Conservation (phyloP, 2,888 invertebrate genomes). For the Scaptomyza caliginosa region DNA sequence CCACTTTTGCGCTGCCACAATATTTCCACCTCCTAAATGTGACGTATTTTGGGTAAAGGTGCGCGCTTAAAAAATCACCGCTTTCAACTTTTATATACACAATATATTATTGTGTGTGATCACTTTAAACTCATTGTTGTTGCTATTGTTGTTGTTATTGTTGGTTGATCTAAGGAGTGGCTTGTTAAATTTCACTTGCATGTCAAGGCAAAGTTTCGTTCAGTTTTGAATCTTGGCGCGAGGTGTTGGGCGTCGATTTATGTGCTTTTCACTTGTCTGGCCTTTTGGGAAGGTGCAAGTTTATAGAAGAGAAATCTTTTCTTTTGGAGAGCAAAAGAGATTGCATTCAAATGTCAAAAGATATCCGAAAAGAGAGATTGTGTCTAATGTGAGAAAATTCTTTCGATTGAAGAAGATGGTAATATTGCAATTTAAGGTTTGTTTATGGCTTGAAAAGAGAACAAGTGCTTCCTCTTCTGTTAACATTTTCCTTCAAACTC, state of each 20-base stretch:
- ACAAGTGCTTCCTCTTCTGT: conserved; percentile 1
- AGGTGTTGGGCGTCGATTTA: conserved; percentile 78
- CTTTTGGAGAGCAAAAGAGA: conserved; percentile 21
- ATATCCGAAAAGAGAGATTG: background rate
- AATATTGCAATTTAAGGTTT: background rate
- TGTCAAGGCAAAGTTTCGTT: conserved; percentile 58
- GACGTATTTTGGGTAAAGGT: conserved; percentile 71
- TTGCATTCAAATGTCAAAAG: conserved; percentile 29
- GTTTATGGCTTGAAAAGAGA: background rate
- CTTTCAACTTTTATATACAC: conserved; percentile 56
- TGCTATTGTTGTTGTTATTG: conserved; percentile 28
- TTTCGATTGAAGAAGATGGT: background rate
- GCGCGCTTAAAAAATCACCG: conserved; percentile 66
- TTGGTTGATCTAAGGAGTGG: conserved; percentile 68
- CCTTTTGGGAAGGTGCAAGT: conserved; percentile 50
- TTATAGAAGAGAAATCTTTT: conserved; percentile 46
- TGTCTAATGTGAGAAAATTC: conserved; percentile 37
- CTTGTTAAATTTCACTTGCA: conserved; percentile 79
- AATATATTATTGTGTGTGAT: conserved; percentile 56
- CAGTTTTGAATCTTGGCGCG: conserved; percentile 16
- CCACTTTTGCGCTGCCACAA: conserved; percentile 70
- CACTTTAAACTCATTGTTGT: conserved; percentile 36
- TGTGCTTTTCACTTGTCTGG: conserved; percentile 74
- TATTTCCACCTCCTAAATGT: conserved; percentile 73
- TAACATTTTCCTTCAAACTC: conserved; percentile 8